These are phyloP conservation scores for Cladopsammia gracilis DNA, from an alignment of 64 coral and sea anemone genomes.

Conservation along the genomic window DNA sequence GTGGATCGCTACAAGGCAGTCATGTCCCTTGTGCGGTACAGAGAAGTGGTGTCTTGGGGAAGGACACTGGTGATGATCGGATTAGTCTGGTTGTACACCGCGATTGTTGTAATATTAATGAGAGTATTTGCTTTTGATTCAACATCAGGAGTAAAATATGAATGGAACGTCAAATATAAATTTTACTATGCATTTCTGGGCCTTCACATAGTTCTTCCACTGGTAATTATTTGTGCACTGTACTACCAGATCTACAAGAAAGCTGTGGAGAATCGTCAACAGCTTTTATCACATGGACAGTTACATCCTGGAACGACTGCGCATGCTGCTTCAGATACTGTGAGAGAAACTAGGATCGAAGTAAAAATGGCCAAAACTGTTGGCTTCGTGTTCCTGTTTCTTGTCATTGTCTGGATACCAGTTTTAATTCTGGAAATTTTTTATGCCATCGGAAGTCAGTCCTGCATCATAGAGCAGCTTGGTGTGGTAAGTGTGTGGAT, in stretches of 20 bases:
- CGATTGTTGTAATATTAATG: constrained; percentile 18
- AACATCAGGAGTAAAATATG: constrained; percentile 5
- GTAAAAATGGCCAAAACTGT: constrained; percentile 62
- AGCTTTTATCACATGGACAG: constrained; percentile 33
- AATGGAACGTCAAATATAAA: constrained; percentile 53
- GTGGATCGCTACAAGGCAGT: constrained; percentile 51
- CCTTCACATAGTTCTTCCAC: constrained; percentile 35
- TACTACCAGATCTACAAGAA: constrained; percentile 59
- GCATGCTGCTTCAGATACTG: constrained; percentile 21
- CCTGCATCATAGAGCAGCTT: constrained; percentile 40
- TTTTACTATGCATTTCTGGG: constrained; percentile 39
- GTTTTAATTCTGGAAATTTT: constrained; percentile 55
- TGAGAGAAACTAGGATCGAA: constrained; percentile 38
- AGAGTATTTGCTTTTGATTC: background rate
- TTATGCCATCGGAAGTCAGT: constrained; percentile 25
- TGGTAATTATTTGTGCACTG: constrained; percentile 14
- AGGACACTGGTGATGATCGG: constrained; percentile 22
- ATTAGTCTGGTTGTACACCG: constrained; percentile 13
- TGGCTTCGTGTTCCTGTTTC: constrained; percentile 58
- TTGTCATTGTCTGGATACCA: constrained; percentile 51
- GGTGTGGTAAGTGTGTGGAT: constrained; percentile 48
- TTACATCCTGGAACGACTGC: background rate
- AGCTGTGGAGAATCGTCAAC: constrained; percentile 23
- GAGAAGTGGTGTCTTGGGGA: constrained; percentile 34
- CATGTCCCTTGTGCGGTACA: constrained; percentile 39